Evolutionary conservation across 2,888 invertebrate species (phyloP).

Genomic region (Halocaridina rubra): DNA sequence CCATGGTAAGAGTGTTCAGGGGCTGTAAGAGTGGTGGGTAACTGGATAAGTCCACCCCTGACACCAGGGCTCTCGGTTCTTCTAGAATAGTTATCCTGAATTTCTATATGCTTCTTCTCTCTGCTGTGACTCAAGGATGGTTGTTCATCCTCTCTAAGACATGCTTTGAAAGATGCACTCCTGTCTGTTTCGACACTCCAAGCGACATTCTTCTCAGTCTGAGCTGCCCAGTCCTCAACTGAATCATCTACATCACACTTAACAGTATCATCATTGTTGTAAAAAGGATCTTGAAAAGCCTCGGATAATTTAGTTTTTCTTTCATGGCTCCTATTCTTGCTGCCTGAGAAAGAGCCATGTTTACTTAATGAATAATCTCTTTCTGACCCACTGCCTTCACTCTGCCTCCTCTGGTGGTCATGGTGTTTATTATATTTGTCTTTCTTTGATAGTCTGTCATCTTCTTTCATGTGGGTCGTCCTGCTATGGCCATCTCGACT

Average conservation of each 20-base stretch:
- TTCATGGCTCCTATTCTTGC: not conserved
- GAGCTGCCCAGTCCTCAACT: slow-evolving; percentile 26
- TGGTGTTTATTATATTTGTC: not conserved
- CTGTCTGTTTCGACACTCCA: slow-evolving; percentile 32
- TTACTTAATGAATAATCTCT: too few species aligned
- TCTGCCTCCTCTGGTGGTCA: not conserved
- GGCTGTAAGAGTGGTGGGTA: slow-evolving; percentile 12
- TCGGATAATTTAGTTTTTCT: not conserved
- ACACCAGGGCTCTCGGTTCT: slow-evolving; percentile 53
- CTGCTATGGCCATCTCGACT: slow-evolving; percentile 17
- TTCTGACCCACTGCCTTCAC: not conserved
- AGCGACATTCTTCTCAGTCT: slow-evolving; percentile 24
- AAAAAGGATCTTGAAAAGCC: not conserved
- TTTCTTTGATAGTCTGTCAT: not conserved
- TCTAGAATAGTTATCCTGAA: not conserved
- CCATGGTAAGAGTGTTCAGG: not conserved
- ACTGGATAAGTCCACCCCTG: slow-evolving; percentile 50
- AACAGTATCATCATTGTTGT: slow-evolving; percentile 3
- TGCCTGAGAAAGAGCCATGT: not conserved
- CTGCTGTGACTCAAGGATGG: slow-evolving; percentile 7
- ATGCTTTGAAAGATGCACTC: not conserved
- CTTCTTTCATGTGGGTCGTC: not conserved
- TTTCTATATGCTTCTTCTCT: slow-evolving; percentile 15
- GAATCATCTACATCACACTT: slow-evolving; percentile 13
- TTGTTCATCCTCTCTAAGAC: slow-evolving; percentile 37